These are phyloP conservation scores for Apis laboriosa DNA, from an alignment of 1,140 invertebrate genomes.

Conservation along the genomic window DNA sequence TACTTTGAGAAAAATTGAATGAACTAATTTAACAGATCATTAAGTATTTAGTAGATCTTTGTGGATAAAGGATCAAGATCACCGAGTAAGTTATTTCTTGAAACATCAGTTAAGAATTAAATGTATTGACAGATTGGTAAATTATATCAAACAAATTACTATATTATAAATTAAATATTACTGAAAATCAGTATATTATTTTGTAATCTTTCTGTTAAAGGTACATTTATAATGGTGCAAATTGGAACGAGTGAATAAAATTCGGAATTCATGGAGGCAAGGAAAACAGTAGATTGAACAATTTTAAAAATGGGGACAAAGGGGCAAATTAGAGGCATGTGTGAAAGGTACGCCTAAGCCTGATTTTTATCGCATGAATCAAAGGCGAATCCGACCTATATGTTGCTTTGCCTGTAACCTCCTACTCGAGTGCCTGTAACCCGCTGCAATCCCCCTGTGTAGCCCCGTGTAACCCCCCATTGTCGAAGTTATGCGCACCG, in stretches of 20 bases:
- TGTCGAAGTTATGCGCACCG: slow-evolving; percentile 55
- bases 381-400: slow-evolving; percentile 57
- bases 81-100: too few relatives aligned
- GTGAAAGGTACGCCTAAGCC: slow-evolving; percentile 47
- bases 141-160: background rate
- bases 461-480: slow-evolving; percentile 53
- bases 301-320: background rate
- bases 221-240: background rate
- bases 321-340: slow-evolving; percentile 34
- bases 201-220: background rate
- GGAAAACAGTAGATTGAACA: background rate
- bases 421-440: slow-evolving; percentile 65
- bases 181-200: background rate
- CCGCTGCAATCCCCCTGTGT: slow-evolving; percentile 43
- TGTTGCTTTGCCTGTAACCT: slow-evolving; percentile 60
- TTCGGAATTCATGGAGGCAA: background rate
- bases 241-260: background rate
- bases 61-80: too few relatives aligned
- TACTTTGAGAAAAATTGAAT: too few relatives aligned
- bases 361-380: slow-evolving; percentile 54
- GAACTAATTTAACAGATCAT: too few relatives aligned
- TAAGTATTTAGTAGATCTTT: too few relatives aligned
- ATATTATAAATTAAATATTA: background rate
- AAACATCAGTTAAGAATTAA: too few relatives aligned
- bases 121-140: too few relatives aligned